Evolutionary conservation across 2,113 vertebrate species (phyloP).

Genomic region (Dendropsophus ebraccatus): DNA sequence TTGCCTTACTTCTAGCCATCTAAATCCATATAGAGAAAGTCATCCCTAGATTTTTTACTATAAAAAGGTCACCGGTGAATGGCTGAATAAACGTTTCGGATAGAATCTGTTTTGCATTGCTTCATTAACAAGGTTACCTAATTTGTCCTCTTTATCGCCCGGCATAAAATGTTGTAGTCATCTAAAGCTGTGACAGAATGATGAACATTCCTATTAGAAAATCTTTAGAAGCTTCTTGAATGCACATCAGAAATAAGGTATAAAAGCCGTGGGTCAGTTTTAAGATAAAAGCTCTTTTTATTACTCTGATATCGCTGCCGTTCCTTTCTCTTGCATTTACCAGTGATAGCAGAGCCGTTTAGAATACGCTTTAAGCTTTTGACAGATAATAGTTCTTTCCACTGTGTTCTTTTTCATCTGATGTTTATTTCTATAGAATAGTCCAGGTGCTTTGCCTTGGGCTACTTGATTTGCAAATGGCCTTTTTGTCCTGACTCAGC

Average conservation of each 20-base stretch:
- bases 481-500: background rate
- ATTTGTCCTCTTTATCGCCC: background rate
- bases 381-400: slow-evolving; percentile 23
- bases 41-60: background rate
- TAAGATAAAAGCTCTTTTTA: slow-evolving; percentile 17
- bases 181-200: background rate
- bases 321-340: slow-evolving; percentile 9
- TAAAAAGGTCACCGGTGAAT: background rate
- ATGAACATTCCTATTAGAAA: background rate
- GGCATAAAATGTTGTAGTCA: background rate
- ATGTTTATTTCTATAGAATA: background rate
- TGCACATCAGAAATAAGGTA: background rate
- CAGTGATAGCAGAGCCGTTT: background rate
- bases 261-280: background rate
- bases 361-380: background rate
- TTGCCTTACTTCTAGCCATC: no score
- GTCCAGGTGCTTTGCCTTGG: background rate
- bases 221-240: slow-evolving; percentile 11
- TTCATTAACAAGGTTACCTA: background rate
- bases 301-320: background rate
- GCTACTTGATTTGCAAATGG: background rate
- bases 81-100: background rate
- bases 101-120: background rate
- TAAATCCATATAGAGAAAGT: background rate
- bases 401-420: background rate